Evolutionary conservation across 2,888 invertebrate genomes (phyloP).

Genomic region (Phania funesta): DNA sequence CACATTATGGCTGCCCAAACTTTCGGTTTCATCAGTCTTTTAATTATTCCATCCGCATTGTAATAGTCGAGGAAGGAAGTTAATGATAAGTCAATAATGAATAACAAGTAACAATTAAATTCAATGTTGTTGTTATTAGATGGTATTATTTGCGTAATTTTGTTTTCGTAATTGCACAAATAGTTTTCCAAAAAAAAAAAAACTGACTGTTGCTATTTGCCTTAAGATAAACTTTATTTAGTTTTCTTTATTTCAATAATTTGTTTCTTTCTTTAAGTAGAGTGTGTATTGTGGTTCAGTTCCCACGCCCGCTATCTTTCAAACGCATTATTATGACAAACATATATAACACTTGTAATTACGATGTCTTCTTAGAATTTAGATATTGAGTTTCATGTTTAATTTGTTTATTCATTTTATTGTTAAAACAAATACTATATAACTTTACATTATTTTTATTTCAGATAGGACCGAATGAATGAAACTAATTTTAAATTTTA

Average conservation of each 20-base stretch:
- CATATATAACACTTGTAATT: slow-evolving; percentile 51
- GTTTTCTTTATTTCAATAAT: not conserved
- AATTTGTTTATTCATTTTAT: slow-evolving; percentile 17
- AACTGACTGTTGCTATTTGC: slow-evolving; percentile 28
- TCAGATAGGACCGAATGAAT: too few species aligned
- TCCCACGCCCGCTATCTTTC: slow-evolving; percentile 62
- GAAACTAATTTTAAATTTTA: too few species aligned
- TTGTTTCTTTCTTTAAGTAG: not conserved
- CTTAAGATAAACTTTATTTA: slow-evolving; percentile 36
- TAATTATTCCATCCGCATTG: not conserved
- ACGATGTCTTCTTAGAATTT: slow-evolving; percentile 46
- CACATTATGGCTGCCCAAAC: too few species aligned
- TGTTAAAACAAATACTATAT: slow-evolving; percentile 8
- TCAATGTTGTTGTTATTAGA: not conserved
- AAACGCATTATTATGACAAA: not conserved
- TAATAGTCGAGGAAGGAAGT: slow-evolving; percentile 43
- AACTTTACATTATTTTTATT: not conserved
- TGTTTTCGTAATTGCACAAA: not conserved
- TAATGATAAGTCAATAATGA: slow-evolving; percentile 61
- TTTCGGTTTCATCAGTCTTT: not conserved
- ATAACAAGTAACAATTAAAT: slow-evolving; percentile 57
- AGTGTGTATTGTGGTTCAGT: not conserved
- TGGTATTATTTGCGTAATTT: not conserved
- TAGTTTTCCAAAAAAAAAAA: not conserved
- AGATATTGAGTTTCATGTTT: slow-evolving; percentile 37